Evolutionary conservation across 2,888 invertebrate genomes (phyloP), one percentile per base, ranked within the genome.

Genomic region (Melanotus villosus): DNA sequence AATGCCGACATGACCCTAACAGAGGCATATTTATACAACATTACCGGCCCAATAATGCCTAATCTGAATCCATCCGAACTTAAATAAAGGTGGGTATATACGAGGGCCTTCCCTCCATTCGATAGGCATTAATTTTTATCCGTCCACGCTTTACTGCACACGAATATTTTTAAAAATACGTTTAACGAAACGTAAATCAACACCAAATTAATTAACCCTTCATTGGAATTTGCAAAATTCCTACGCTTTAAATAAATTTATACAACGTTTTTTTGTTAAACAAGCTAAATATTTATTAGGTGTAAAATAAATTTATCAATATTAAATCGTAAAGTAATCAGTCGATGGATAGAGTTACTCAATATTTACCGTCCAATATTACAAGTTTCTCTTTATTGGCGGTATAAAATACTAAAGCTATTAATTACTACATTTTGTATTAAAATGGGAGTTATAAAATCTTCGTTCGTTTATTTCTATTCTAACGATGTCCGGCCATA

Each of bases 11-110:
- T 72, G 77, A 75, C 79, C 80, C 77, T 73, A 75, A 76, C 75
- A 74, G 73, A 75, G 77, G 74, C 76, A 79, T 80, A 81, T 81
- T 81, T 82, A 81, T 80, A 79, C 80, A 79, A 79, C 78, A 81
- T 82, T 81, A 80, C 75, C 78, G 76, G 76, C 76, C 75, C 75
- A 77, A 73, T 71, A 73, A 67, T 72, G 60, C 67, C 71, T 71
- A 73, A 74, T 74, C 73, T 68, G 65, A 68, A 67, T 70, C 65
- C 63, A 65, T 63, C 36, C 36, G 5, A 19, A 34, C 30, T 50
- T 60, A 47, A 47, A 47, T 57, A 65, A 65, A 65, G 65, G 65
- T 45, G 65, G 30, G 65, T 34, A n/a, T n/a, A n/a, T n/a, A 65
- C 65, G 65, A 43, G 65, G 43, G 50, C 12, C 43, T 19, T 43